phyloP scores from a whole-genome alignment of 2,888 invertebrate genomes.

The Baccha elongata region DNA sequence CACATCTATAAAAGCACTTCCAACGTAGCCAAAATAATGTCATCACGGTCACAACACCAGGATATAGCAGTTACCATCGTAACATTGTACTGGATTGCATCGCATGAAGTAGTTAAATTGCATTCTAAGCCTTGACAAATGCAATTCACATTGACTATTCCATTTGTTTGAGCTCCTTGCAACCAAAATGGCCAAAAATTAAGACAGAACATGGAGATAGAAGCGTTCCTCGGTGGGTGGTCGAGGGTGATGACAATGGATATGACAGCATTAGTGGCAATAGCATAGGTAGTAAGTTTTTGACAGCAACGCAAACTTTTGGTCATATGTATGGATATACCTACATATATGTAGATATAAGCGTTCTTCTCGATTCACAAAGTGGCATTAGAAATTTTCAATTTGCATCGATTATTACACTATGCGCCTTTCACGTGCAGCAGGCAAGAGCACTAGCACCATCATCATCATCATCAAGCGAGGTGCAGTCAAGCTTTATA shows the following conservation, averaged over 20 bases:
- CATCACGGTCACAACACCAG: constrained; percentile 13
- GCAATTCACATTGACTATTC: constrained; percentile 29
- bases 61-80: constrained; percentile 1
- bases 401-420: constrained; percentile 67
- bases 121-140: constrained; percentile 33
- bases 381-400: constrained; percentile 51
- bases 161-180: constrained; percentile 29
- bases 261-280: constrained; percentile 48
- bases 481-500: constrained; percentile 27
- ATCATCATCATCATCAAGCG: constrained; percentile 8
- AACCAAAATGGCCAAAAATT: constrained; percentile 28
- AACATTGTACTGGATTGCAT: background rate
- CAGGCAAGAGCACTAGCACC: background rate
- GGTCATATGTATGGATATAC: no score
- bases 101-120: background rate
- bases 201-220: constrained; percentile 43
- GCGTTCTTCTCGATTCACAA: constrained; percentile 17
- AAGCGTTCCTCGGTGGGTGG: constrained; percentile 5
- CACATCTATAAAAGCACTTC: background rate
- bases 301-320: constrained; percentile 9
- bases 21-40: constrained; percentile 7
- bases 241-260: constrained; percentile 38
- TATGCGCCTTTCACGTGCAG: constrained; percentile 29
- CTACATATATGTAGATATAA: background rate
- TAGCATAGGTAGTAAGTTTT: constrained; percentile 31